phyloP scores from a whole-genome alignment of 2,888 invertebrate genomes.

The Dryocosmus kuriphilus region DNA sequence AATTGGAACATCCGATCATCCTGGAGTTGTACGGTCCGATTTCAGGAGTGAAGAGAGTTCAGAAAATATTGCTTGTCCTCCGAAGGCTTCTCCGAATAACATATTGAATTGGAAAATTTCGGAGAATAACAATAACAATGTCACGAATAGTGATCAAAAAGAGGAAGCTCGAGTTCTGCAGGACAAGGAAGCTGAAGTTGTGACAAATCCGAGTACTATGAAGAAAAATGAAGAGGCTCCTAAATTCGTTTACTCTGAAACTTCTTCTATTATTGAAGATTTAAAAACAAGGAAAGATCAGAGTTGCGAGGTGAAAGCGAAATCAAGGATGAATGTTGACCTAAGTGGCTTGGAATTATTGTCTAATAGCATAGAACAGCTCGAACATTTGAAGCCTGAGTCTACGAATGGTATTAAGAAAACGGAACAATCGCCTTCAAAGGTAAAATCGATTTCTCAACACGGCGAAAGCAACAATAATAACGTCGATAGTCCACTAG shows the following conservation, averaged over 20 bases:
- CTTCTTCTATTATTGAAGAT: conserved; percentile 31
- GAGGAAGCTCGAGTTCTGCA: conserved; percentile 44
- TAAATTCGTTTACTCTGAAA: conserved; percentile 32
- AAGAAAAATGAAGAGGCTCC: conserved; percentile 26
- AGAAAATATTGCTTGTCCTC: neutral
- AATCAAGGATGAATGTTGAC: conserved; percentile 79
- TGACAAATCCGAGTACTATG: neutral
- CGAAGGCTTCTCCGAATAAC: neutral
- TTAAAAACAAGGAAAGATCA: conserved; percentile 53
- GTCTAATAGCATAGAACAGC: conserved; percentile 91
- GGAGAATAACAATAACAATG: conserved; percentile 39
- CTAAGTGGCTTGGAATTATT: conserved; percentile 89
- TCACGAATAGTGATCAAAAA: conserved; percentile 41
- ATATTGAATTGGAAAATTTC: conserved; percentile 39
- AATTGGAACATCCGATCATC: conserved; percentile 49
- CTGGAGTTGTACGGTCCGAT: neutral
- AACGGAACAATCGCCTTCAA: conserved; percentile 77
- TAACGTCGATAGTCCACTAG: conserved; percentile 79
- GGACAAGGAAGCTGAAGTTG: conserved; percentile 5
- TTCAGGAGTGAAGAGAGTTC: neutral
- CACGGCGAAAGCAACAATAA: conserved; percentile 78
- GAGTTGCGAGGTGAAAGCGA: conserved; percentile 47
- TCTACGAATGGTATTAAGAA: conserved; percentile 59
- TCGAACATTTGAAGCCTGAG: conserved; percentile 80
- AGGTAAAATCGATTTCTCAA: conserved; percentile 63